Conservation (phyloP, 2,888 invertebrate species). For the Tachina grossa region DNA sequence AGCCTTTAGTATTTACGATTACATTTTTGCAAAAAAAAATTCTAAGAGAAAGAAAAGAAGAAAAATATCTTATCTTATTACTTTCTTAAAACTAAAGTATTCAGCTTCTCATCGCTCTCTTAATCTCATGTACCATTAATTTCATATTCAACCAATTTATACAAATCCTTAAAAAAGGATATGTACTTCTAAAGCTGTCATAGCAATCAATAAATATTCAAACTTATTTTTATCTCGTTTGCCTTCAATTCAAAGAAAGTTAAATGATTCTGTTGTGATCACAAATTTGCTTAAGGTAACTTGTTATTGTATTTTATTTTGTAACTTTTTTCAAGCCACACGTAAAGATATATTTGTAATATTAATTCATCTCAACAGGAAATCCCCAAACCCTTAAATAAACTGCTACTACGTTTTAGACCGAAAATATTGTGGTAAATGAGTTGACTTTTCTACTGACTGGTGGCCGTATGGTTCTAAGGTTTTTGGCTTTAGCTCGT, state of each 20-base stretch:
- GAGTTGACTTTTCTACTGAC: constrained; percentile 39
- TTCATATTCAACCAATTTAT: no score
- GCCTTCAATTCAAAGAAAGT: constrained; percentile 9
- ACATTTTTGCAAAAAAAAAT: no score
- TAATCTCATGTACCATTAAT: no score
- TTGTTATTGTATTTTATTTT: neutral
- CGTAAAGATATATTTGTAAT: constrained; percentile 18
- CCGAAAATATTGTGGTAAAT: constrained; percentile 41
- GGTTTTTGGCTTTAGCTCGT: constrained; percentile 3
- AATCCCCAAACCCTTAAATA: constrained; percentile 61
- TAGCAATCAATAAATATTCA: constrained; percentile 25
- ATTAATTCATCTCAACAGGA: constrained; percentile 56
- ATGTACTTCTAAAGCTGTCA: neutral
- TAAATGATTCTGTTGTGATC: constrained; percentile 12
- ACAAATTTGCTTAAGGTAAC: constrained; percentile 29
- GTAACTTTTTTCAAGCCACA: neutral
- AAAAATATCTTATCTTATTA: no score
- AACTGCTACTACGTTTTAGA: constrained; percentile 35
- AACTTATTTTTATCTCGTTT: constrained; percentile 13
- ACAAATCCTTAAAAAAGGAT: no score
- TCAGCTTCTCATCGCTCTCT: no score
- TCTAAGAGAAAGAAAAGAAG: no score
- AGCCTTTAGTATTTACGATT: no score
- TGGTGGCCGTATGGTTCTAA: neutral
- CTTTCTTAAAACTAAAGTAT: no score